Evolutionary conservation across 2,113 vertebrate species (phyloP).

Genomic region (Chloropsis hardwickii): DNA sequence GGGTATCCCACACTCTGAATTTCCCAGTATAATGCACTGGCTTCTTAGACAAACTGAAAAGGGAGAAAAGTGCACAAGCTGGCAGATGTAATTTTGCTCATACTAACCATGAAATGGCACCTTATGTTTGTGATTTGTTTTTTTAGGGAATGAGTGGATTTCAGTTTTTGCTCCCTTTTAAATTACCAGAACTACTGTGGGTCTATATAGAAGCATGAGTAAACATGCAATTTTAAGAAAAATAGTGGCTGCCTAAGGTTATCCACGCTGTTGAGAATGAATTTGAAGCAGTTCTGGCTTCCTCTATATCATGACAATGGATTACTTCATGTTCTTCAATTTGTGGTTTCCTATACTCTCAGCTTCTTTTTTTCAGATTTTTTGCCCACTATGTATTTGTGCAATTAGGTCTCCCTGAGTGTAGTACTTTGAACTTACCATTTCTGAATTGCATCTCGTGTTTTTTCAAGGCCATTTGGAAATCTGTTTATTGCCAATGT

Average conservation of each 20-base stretch:
- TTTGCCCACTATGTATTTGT: not conserved
- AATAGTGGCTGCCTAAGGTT: not conserved
- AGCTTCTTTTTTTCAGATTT: not conserved
- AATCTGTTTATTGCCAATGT: not conserved
- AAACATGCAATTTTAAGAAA: not conserved
- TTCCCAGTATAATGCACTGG: not conserved
- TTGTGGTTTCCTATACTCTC: not conserved
- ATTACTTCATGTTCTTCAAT: not conserved
- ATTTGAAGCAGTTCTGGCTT: not conserved
- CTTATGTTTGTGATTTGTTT: not conserved
- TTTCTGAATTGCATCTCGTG: not conserved
- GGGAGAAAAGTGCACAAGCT: not conserved
- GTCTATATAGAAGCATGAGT: not conserved
- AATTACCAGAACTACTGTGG: not conserved
- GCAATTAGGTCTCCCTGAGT: not conserved
- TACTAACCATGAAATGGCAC: not conserved
- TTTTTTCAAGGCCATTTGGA: not conserved
- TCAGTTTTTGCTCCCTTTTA: not conserved
- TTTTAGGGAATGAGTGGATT: not conserved
- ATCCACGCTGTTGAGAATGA: not conserved
- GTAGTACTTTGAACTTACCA: not conserved
- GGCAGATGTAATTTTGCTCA: not conserved
- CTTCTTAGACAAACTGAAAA: not conserved
- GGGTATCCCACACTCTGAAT: not conserved
- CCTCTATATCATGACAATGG: not conserved